phyloP scores from a whole-genome alignment of 2,113 vertebrate species.

The Motacilla tschutschensis region DNA sequence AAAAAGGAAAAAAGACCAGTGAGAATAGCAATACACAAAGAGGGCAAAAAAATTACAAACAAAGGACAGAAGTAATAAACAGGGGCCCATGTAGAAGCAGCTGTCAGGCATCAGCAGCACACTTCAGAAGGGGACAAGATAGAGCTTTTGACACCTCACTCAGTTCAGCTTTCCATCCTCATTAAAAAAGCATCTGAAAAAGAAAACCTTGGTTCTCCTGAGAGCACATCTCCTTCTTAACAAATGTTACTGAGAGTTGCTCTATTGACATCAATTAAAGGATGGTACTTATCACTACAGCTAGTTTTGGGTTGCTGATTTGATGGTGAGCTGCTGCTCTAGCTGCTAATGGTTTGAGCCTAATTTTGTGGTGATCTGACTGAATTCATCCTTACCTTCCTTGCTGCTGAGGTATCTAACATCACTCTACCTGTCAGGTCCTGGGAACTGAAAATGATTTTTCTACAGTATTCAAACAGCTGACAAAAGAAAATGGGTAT shows the following conservation, averaged over 20 bases:
- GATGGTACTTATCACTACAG: neutral
- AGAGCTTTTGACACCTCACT: neutral
- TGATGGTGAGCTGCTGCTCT: neutral
- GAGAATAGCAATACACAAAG: neutral
- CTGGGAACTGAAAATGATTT: neutral
- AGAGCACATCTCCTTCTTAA: neutral
- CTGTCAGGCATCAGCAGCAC: neutral
- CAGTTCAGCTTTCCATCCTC: neutral
- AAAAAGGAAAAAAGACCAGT: neutral
- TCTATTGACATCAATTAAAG: fast-evolving
- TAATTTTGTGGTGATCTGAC: neutral
- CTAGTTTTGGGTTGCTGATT: neutral
- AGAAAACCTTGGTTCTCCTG: neutral
- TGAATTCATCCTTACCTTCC: neutral
- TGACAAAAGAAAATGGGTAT: neutral
- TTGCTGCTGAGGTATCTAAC: neutral
- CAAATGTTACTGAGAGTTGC: neutral
- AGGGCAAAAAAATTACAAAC: neutral
- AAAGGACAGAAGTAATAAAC: neutral
- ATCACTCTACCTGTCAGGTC: neutral
- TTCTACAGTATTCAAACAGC: neutral
- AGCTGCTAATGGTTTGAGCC: neutral
- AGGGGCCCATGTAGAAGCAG: neutral
- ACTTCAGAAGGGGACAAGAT: neutral
- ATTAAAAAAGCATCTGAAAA: neutral